These are phyloP conservation scores for Pipa parva DNA, from an alignment of 2,113 vertebrate genomes.

Conservation along the genomic window DNA sequence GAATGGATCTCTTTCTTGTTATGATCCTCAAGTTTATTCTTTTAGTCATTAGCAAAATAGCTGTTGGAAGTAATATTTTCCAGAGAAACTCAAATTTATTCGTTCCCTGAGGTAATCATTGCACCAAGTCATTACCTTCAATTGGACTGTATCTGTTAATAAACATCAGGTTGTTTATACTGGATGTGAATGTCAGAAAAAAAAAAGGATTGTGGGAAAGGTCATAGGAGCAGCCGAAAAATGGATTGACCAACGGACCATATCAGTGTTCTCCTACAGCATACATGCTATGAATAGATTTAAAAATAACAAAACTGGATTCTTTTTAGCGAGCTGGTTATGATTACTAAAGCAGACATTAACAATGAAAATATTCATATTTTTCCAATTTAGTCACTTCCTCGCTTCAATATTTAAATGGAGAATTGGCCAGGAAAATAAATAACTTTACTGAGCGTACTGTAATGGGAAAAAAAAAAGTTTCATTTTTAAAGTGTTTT, in stretches of 20 bases:
- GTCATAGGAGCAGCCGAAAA: not conserved
- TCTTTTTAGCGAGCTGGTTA: not conserved
- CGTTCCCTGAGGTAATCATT: not conserved
- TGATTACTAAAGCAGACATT: not conserved
- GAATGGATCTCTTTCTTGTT: not conserved
- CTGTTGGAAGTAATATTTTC: not conserved
- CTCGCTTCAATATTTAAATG: not conserved
- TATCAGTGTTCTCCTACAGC: not conserved
- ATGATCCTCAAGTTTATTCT: not conserved
- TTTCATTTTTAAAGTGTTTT: not conserved
- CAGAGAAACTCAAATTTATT: not conserved
- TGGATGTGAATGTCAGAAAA: not conserved
- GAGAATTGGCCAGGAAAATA: not conserved
- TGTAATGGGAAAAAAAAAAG: not conserved
- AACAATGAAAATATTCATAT: not conserved
- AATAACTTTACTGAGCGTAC: not conserved
- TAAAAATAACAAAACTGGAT: too few species aligned
- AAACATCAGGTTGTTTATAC: not conserved
- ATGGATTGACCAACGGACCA: too few species aligned
- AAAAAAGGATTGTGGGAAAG: not conserved
- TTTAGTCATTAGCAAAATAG: not conserved
- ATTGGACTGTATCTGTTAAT: not conserved
- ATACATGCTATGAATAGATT: not conserved
- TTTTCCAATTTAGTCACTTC: not conserved
- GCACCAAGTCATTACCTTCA: not conserved